Evolutionary conservation across 2,888 invertebrate genomes (phyloP), one percentile per base, ranked within the genome.

Genomic region (Pogonocherus hispidulus): DNA sequence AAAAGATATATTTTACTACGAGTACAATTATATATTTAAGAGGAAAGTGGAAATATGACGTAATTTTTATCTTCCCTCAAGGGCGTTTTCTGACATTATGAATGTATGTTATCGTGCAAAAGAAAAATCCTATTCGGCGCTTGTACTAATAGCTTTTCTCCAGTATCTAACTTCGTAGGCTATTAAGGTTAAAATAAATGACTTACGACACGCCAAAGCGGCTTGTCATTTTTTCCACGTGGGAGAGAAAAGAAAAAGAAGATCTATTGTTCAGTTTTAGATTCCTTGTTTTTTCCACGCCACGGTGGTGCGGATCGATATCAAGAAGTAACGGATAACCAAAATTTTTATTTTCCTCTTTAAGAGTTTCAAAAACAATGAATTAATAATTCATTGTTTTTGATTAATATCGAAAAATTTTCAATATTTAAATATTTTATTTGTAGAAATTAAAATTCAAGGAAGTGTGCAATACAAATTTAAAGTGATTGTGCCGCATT

Each of bases 191-290:
- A 27, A 27, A 51, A n/a, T 51, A 27, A 51, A 27, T 51, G 51
- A 23, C 51, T 41, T 41, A 51, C 27, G 22, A 22, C 19, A 20
- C 8, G 27, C 3, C 41, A 27, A 51, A 51, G 27, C 47, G 5
- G 22, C 51, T 14, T 27, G 51, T 51, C 51, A 22, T 27, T 23
- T 51, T 51, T 51, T 51, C 14, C 51, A 23, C 27, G 51, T 27
- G 23, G 19, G n/a, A 3, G 27, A 5, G 14, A 14, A 51, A 54
- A 54, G 35, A 54, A 18, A 18, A 54, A 19, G 35, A 32, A 18
- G 20, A 14, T 20, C 47, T 47, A 54, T 35, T 54, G 54, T 54
- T 37, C 54, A 19, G 19, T 35, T 54, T 32, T 16, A 32, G 18
- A 18, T 54, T 35, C 19, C 32, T 35, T 16, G 19, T 2, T 54